Evolutionary conservation across 2,888 invertebrate species (phyloP).

Genomic region (Andrena fulva): DNA sequence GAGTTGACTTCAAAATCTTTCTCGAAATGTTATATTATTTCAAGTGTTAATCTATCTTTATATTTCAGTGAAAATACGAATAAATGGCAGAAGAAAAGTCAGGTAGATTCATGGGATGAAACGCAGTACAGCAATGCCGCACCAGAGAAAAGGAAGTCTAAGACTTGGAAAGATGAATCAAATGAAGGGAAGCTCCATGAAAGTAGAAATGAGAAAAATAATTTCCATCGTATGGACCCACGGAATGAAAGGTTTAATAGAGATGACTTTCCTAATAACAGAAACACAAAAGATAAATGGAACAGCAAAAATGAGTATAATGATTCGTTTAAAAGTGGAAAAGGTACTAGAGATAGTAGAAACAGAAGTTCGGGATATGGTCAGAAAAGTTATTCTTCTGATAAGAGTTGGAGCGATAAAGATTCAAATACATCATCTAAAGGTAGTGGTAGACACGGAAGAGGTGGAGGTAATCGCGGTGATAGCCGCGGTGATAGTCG

Average conservation of each 20-base stretch:
- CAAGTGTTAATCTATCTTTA: conserved; percentile 21
- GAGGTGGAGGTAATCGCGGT: conserved; percentile 50
- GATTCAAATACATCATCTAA: conserved; percentile 77
- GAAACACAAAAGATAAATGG: conserved; percentile 49
- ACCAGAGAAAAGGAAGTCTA: conserved; percentile 62
- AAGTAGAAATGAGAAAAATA: conserved; percentile 63
- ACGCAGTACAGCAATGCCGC: conserved; percentile 21
- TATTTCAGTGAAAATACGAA: conserved; percentile 59
- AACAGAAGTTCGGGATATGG: conserved; percentile 47
- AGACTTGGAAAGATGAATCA: conserved; percentile 76
- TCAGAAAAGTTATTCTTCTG: conserved; percentile 67
- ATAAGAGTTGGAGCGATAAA: conserved; percentile 77
- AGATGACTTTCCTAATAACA: conserved; percentile 52
- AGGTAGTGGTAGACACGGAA: conserved; percentile 69
- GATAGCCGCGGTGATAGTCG: background rate
- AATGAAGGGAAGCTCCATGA: conserved; percentile 76
- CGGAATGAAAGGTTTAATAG: conserved; percentile 72
- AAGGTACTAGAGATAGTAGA: conserved; percentile 44
- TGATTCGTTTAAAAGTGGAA: conserved; percentile 57
- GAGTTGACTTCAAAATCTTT: background rate
- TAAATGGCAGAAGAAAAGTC: conserved; percentile 50
- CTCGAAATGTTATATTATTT: conserved; percentile 21
- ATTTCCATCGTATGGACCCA: conserved; percentile 55
- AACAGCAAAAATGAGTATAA: conserved; percentile 47
- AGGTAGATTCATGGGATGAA: conserved; percentile 52